Percentiles rank a stretch among this genome's conserved stretches.
Conservation (phyloP, 2,797 vertebrate species). For the Lates japonicus region DNA sequence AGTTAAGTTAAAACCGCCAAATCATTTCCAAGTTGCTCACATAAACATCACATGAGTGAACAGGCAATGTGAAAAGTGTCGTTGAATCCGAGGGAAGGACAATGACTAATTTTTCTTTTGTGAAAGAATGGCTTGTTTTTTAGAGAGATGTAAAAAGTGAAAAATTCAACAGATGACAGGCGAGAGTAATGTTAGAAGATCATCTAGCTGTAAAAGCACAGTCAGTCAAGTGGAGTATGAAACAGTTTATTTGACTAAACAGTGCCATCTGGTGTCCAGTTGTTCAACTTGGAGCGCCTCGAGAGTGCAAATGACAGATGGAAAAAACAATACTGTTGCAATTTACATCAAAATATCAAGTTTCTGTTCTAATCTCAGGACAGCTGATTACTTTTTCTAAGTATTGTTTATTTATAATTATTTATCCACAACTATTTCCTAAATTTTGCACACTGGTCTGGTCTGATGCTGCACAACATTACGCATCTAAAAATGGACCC, state of each 20-base stretch:
- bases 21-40: slow-evolving; percentile 62
- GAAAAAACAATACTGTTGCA: background rate
- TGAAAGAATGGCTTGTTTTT: slow-evolving; percentile 21
- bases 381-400: rapidly evolving
- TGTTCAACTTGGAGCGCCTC: background rate
- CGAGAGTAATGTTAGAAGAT: slow-evolving; percentile 1
- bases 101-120: slow-evolving; percentile 26
- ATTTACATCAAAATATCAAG: background rate
- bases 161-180: slow-evolving; percentile 19
- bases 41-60: slow-evolving; percentile 56
- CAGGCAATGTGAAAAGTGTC: slow-evolving; percentile 28
- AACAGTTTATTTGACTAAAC: slow-evolving; percentile 73
- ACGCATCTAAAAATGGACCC: slow-evolving; percentile 8
- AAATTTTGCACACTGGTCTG: background rate
- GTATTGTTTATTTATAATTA: background rate
- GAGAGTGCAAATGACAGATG: background rate
- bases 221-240: slow-evolving; percentile 1
- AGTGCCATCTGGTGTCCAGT: slow-evolving; percentile 79
- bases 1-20: slow-evolving; percentile 57
- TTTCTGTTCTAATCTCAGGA: background rate
- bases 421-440: background rate
- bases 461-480: background rate
- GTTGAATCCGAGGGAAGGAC: background rate
- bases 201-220: background rate
- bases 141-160: slow-evolving; percentile 27